Evolutionary conservation across 2,797 vertebrate species (phyloP).

Genomic region (Megalops cyprinoides): DNA sequence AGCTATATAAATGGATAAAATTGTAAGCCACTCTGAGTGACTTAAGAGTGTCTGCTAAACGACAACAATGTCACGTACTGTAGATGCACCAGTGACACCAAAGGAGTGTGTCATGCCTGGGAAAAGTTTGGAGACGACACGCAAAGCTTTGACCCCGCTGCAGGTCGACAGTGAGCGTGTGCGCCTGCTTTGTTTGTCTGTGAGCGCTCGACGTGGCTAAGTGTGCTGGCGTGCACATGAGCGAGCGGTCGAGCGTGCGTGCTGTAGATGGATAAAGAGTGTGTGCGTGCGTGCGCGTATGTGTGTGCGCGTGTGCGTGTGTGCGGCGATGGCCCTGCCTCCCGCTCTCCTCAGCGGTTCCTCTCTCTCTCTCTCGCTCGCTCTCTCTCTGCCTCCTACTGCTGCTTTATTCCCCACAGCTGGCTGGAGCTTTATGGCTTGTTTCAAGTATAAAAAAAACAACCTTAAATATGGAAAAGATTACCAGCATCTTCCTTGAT

Average conservation of each 20-base stretch:
- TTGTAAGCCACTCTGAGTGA: too few species aligned
- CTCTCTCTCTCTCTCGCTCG: slow-evolving; percentile 39
- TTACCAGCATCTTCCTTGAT: slow-evolving; percentile 77
- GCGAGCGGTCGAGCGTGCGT: background rate
- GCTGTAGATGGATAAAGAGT: background rate
- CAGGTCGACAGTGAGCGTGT: background rate
- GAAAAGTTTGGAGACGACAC: background rate
- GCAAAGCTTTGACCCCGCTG: background rate
- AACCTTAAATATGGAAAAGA: slow-evolving; percentile 83
- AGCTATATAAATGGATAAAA: too few species aligned
- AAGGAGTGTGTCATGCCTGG: too few species aligned
- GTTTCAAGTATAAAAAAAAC: slow-evolving; percentile 73
- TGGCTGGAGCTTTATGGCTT: slow-evolving; percentile 75
- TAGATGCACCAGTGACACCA: too few species aligned
- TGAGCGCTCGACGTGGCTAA: background rate
- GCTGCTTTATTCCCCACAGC: slow-evolving; percentile 79
- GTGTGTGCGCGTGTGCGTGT: slow-evolving; percentile 27
- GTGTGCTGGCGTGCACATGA: background rate
- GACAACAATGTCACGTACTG: too few species aligned
- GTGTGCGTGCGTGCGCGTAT: slow-evolving; percentile 25
- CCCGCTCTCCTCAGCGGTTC: slow-evolving; percentile 54
- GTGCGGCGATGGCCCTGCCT: slow-evolving; percentile 50
- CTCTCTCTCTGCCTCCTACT: slow-evolving; percentile 62
- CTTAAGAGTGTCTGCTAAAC: too few species aligned
- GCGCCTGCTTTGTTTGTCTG: background rate